Percentiles rank a stretch among this genome's conserved stretches.
These are phyloP conservation scores for Cyclura pinguis DNA, from an alignment of 2,797 vertebrate species.

Conservation along the genomic window DNA sequence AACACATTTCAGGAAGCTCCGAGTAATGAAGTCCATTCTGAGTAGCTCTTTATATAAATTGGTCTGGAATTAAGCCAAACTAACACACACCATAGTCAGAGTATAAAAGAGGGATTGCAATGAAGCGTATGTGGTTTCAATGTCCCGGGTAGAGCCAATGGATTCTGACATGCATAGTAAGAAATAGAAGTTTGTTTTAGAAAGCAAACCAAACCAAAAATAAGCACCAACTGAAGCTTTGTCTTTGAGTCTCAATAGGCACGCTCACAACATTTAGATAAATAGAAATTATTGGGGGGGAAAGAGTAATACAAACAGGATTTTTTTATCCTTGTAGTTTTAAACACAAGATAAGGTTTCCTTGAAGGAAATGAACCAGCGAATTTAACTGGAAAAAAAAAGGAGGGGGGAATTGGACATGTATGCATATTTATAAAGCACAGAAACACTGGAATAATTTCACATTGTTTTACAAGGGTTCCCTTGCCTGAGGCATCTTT, in stretches of 20 bases:
- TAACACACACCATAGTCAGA: not conserved
- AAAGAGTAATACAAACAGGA: not conserved
- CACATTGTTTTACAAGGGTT: not conserved
- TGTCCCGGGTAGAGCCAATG: not conserved
- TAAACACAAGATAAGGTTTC: not conserved
- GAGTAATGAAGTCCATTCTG: not conserved
- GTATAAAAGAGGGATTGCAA: not conserved
- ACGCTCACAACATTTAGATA: conserved; percentile 23
- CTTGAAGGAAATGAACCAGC: not conserved
- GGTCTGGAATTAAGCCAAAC: not conserved
- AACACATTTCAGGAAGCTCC: not conserved
- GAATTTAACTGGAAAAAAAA: not conserved
- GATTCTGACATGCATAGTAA: not conserved
- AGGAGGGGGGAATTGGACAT: no score
- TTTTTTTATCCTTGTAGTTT: not conserved
- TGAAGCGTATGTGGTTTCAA: not conserved
- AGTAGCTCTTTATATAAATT: not conserved
- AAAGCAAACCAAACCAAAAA: conserved; percentile 18
- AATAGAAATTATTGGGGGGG: not conserved
- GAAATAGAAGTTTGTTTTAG: not conserved
- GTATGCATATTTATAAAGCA: not conserved
- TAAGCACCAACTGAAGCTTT: not conserved
- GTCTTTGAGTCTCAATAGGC: not conserved
- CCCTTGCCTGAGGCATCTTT: not conserved
- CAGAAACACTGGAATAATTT: not conserved